phyloP scores from a whole-genome alignment of 1,140 invertebrate genomes.

The Epicauta chinensis region DNA sequence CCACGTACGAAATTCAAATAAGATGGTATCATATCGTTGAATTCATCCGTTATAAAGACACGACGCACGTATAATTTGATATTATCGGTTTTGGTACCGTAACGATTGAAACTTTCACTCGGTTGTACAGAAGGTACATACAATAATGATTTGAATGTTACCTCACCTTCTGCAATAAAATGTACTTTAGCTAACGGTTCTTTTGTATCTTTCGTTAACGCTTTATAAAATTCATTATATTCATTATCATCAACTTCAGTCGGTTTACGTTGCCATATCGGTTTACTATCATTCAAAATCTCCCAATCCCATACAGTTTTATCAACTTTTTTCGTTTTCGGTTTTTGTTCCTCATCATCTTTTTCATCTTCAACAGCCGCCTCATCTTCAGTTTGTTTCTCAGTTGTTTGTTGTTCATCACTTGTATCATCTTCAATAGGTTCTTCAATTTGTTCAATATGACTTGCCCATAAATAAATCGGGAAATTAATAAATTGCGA shows the following conservation, averaged over 20 bases:
- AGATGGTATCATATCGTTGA: conserved; percentile 99
- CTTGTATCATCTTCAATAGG: conserved; percentile 46
- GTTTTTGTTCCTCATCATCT: conserved; percentile 72
- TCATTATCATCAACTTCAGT: conserved; percentile 79
- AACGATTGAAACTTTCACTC: conserved; percentile 89
- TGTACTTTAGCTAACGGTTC: conserved; percentile 87
- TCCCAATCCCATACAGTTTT: conserved; percentile 99
- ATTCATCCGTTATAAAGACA: conserved; percentile 99
- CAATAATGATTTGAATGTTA: conserved; percentile 94
- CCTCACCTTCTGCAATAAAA: conserved; percentile 97
- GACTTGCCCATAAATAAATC: conserved; percentile 94
- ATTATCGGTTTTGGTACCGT: conserved; percentile 90
- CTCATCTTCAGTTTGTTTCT: conserved; percentile 40
- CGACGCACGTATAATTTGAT: conserved; percentile 95
- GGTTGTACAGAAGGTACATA: conserved; percentile 88
- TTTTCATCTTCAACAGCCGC: conserved; percentile 48
- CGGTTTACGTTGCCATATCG: conserved; percentile 94
- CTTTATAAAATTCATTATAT: conserved; percentile 92
- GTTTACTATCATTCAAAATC: conserved; percentile 91
- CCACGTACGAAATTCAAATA: conserved; percentile 93
- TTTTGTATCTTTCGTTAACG: conserved; percentile 84
- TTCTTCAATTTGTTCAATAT: conserved; percentile 83
- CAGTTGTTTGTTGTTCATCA: conserved; percentile 34
- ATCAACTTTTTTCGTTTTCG: conserved; percentile 84
- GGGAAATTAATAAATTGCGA: conserved; percentile 99